Percentiles rank a stretch among this genome's conserved stretches.
phyloP scores from a whole-genome alignment of 1,140 invertebrate genomes.

The Aethina tumida region DNA sequence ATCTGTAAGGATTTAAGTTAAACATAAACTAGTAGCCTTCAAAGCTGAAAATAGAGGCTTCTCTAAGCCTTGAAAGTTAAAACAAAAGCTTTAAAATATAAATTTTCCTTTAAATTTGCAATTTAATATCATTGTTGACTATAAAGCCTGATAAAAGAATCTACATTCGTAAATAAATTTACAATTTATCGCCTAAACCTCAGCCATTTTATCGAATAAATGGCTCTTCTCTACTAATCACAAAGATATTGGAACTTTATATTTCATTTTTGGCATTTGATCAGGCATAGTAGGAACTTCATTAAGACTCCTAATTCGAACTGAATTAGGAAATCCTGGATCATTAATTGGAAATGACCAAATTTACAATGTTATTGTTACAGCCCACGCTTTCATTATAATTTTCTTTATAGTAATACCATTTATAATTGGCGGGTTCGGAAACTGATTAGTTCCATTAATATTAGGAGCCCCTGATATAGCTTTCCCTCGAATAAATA shows the following conservation, averaged over 20 bases:
- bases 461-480: constrained; percentile 64
- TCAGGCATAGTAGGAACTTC: constrained; percentile 52
- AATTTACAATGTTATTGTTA: constrained; percentile 63
- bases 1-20: constrained; percentile 45
- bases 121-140: constrained; percentile 42
- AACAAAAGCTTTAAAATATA: constrained; percentile 20
- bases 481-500: constrained; percentile 67
- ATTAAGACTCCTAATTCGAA: constrained; percentile 55
- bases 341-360: constrained; percentile 53
- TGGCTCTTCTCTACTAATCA: constrained; percentile 61
- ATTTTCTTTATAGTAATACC: constrained; percentile 76
- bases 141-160: constrained; percentile 40
- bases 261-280: constrained; percentile 62
- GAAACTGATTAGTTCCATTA: constrained; percentile 65
- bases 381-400: constrained; percentile 64
- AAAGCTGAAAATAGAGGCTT: constrained; percentile 43
- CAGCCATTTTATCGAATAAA: constrained; percentile 43
- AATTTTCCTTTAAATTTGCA: constrained; percentile 45
- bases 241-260: constrained; percentile 66
- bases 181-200: constrained; percentile 44
- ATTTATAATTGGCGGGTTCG: constrained; percentile 68
- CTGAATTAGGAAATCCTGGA: constrained; percentile 51
- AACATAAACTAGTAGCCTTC: constrained; percentile 47
- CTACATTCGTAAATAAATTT: constrained; percentile 43
- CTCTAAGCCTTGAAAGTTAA: constrained; percentile 39